Conservation (phyloP, 2,888 invertebrate genomes). For the Acanthosepion lycidas region DNA sequence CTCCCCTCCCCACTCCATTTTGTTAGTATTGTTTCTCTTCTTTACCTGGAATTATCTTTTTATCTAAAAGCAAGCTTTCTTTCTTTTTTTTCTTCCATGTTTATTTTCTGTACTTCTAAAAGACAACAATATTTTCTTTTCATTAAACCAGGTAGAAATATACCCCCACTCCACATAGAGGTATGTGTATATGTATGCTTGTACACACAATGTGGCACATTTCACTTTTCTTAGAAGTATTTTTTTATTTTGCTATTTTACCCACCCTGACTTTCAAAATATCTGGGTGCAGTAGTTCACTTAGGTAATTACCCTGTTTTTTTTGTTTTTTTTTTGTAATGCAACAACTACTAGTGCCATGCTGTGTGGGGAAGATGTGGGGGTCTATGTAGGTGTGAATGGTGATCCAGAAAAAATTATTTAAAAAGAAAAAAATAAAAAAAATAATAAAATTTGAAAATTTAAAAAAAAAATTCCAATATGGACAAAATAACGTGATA, state of each 20-base stretch:
- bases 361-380: background rate
- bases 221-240: background rate
- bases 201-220: conserved; percentile 14
- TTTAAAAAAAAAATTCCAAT: background rate
- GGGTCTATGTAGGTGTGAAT: background rate
- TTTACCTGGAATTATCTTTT: conserved; percentile 3
- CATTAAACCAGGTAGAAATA: background rate
- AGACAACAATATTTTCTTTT: background rate
- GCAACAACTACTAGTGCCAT: background rate
- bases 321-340: background rate
- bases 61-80: background rate
- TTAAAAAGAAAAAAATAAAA: background rate
- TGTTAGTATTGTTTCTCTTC: background rate
- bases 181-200: conserved; percentile 7
- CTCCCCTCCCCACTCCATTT: background rate
- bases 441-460: background rate
- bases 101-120: background rate
- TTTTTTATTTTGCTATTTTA: background rate
- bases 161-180: background rate
- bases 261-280: background rate
- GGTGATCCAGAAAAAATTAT: background rate
- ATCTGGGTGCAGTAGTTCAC: background rate
- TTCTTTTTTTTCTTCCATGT: background rate
- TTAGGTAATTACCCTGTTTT: background rate
- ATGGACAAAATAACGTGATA: background rate